Evolutionary conservation across 1,140 invertebrate species (phyloP), one percentile per base, ranked within the genome.

Genomic region (Ptiloglossa arizonensis): DNA sequence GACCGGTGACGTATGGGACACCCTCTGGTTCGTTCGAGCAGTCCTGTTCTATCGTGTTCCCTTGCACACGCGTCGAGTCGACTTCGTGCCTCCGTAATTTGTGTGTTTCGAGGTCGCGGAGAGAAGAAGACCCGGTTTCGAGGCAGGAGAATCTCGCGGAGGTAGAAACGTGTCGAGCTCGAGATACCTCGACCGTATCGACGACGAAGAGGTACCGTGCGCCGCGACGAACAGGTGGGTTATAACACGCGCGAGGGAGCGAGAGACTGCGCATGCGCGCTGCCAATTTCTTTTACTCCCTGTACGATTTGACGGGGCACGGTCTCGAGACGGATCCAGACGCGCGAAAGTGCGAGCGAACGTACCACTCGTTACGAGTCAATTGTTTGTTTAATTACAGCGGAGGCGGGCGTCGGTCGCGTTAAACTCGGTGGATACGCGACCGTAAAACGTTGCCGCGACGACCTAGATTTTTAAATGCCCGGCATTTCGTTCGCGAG

Each of bases 81-180:
- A n/a, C 66, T 85, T 62, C 60, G 59, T 74, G 72, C 71, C 67
- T 86, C 79, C 48, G 59, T 85, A 86, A 85, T 86, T 86, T 86
- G 83, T 86, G 83, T 86, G 84, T 86, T 86, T 86, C 76, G 84
- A 86, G 84, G 84, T 86, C 84, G 84, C 62, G 67, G 69, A 82
- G 83, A 86, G 82, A 85, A 84, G 80, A 79, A 85, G 84, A 86
- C 84, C 84, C 80, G 84, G 84, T 86, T 86, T 86, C 48, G 67
- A 69, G 81, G 66, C 50, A 38, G 70, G 76, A 63, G 75, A 80
- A 85, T 74, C 69, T 80, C 66, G 54, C 24, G 62, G 27, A 74
- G 67, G 74, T 74, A 75, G 69, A 82, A 85, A 79, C 75, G 66
- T 66, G 71, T 81, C 79, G 82, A 85, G 79, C 82, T 81, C 67